Evolutionary conservation across 92 coral and sea anemone species (phyloP).

Genomic region (Anthopleura xanthogrammica): DNA sequence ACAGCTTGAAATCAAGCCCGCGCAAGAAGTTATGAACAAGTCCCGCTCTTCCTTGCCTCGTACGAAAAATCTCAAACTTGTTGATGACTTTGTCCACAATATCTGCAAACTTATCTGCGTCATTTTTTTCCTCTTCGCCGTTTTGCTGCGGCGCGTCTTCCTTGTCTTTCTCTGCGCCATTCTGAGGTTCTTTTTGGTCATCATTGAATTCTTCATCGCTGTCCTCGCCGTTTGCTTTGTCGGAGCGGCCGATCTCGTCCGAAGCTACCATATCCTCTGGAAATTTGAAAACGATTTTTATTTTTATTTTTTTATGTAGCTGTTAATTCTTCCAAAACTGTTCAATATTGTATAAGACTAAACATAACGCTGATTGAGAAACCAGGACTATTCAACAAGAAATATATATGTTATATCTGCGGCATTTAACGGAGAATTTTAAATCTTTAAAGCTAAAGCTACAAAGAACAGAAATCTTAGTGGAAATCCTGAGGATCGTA

Average conservation of each 20-base stretch:
- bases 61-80: conserved; percentile 40
- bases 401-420: no score
- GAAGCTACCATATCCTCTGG: conserved; percentile 49
- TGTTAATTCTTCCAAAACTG: no score
- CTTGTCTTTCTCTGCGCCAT: conserved; percentile 23
- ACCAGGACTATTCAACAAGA: no score
- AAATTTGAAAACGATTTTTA: background rate
- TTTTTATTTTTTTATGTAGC: background rate
- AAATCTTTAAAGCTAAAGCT: no score
- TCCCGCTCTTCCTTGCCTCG: conserved; percentile 86
- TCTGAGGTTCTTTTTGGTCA: conserved; percentile 14
- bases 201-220: conserved; percentile 35
- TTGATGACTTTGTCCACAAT: conserved; percentile 50
- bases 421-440: no score
- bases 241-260: conserved; percentile 26
- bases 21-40: conserved; percentile 79
- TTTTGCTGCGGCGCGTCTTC: conserved; percentile 14
- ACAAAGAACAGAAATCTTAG: no score
- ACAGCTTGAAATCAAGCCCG: conserved; percentile 51
- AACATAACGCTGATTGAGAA: no score
- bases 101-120: conserved; percentile 32
- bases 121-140: conserved; percentile 2
- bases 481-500: no score
- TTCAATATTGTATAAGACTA: no score
- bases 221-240: conserved; percentile 27